A percentile compares a stretch with the other conserved stretches of the same genome.
These are phyloP conservation scores for Onchidella celtica DNA, from an alignment of 2,888 invertebrate species.

Conservation along the genomic window DNA sequence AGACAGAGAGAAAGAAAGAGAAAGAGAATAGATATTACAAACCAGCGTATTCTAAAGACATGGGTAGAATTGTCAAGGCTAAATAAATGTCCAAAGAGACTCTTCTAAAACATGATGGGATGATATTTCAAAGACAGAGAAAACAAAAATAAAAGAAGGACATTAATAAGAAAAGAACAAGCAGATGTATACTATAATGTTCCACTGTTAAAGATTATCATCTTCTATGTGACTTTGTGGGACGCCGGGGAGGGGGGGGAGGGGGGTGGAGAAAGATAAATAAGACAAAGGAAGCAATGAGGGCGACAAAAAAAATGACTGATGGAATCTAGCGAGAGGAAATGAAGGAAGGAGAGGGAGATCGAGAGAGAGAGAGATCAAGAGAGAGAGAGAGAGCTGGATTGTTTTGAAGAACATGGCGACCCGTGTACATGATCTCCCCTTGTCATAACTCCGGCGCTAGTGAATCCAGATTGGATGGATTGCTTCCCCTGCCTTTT, in stretches of 20 bases:
- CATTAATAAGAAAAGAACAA: neutral
- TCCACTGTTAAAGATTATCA: no score
- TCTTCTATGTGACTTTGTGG: neutral
- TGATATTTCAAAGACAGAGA: neutral
- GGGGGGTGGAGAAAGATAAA: no score
- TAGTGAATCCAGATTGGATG: constrained; percentile 6
- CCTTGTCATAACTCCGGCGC: neutral
- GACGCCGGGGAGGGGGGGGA: neutral
- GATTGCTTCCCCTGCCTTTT: constrained; percentile 23
- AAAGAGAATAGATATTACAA: no score
- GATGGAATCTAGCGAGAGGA: neutral
- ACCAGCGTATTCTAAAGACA: no score
- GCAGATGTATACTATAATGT: no score
- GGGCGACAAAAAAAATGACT: neutral
- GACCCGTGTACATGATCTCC: neutral
- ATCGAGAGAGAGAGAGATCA: neutral
- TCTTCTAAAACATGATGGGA: no score
- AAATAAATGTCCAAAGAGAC: no score
- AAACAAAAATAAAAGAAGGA: neutral
- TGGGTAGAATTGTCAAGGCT: no score
- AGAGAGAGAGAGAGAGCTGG: neutral
- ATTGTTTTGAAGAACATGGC: neutral
- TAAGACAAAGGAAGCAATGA: neutral
- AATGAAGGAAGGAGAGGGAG: neutral
- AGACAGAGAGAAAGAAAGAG: neutral